These are phyloP conservation scores for Anguilla anguilla DNA, from an alignment of 2,797 vertebrate genomes.

Conservation along the genomic window DNA sequence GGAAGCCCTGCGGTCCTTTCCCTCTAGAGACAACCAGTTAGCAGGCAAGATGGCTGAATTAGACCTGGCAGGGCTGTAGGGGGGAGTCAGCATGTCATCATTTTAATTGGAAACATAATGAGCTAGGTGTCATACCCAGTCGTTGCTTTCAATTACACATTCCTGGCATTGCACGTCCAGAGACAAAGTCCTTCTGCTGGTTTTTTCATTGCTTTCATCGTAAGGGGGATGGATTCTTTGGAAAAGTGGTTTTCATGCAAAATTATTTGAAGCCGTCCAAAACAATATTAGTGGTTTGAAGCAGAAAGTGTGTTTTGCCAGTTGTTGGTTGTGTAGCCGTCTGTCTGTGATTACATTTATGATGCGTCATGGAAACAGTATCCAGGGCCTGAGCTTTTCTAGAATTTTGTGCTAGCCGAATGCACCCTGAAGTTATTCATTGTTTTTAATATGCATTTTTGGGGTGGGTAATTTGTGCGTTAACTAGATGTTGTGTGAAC, in stretches of 20 bases:
- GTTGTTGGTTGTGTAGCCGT: constrained; percentile 6
- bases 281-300: not conserved
- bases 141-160: constrained; percentile 27
- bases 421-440: not conserved
- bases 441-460: not conserved
- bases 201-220: constrained; percentile 29
- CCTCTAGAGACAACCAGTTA: constrained; percentile 28
- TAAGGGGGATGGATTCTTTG: constrained; percentile 29
- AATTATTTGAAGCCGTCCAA: constrained; percentile 24
- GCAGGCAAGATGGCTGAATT: constrained; percentile 45
- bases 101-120: constrained; percentile 33
- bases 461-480: not conserved
- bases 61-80: constrained; percentile 41
- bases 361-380: not conserved
- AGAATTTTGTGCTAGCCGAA: not conserved
- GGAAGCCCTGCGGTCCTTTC: not conserved
- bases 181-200: constrained; percentile 41
- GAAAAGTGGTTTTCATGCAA: constrained; percentile 24
- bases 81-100: constrained; percentile 30
- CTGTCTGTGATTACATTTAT: constrained; percentile 1
- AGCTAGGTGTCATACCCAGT: constrained; percentile 33
- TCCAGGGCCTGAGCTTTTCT: not conserved
- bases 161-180: constrained; percentile 43
- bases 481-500: not conserved
- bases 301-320: not conserved